A percentile compares a stretch with the other conserved stretches of the same genome.
phyloP scores from a whole-genome alignment of 2,797 vertebrate genomes.

The Tadarida brasiliensis region DNA sequence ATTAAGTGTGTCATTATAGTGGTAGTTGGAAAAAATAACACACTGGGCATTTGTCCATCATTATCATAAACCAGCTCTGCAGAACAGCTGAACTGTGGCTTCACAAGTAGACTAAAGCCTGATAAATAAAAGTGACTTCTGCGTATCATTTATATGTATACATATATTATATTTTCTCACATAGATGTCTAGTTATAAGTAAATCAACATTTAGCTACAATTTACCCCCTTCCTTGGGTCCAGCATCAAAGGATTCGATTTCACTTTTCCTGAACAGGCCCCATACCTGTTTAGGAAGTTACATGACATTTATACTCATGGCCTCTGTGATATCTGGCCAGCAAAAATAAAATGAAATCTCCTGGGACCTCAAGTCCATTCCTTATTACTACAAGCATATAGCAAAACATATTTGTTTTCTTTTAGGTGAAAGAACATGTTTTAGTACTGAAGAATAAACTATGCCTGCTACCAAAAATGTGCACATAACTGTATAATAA shows the following conservation, averaged over 20 bases:
- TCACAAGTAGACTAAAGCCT: background rate
- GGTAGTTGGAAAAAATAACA: background rate
- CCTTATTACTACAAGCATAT: conserved; percentile 12
- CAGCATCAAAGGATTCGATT: conserved; percentile 47
- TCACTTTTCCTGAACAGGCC: conserved; percentile 1
- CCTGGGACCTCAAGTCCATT: conserved; percentile 30
- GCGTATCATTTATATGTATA: conserved; percentile 45
- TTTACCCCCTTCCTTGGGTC: background rate
- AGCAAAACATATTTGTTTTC: background rate
- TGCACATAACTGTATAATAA: background rate
- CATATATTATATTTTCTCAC: conserved; percentile 51
- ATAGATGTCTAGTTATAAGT: conserved; percentile 12
- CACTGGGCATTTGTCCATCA: background rate
- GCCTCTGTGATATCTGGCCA: background rate
- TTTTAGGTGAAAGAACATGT: background rate
- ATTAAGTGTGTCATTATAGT: background rate
- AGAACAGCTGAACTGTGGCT: conserved; percentile 1
- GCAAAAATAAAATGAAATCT: conserved; percentile 38
- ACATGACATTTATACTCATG: background rate
- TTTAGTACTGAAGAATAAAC: conserved; percentile 42
- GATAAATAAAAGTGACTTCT: conserved; percentile 64
- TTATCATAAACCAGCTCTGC: background rate
- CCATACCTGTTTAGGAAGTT: conserved; percentile 44
- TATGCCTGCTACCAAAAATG: background rate
- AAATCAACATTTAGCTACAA: background rate